Evolutionary conservation across 2,888 invertebrate genomes (phyloP).

Genomic region (Himalopsyche anomala): DNA sequence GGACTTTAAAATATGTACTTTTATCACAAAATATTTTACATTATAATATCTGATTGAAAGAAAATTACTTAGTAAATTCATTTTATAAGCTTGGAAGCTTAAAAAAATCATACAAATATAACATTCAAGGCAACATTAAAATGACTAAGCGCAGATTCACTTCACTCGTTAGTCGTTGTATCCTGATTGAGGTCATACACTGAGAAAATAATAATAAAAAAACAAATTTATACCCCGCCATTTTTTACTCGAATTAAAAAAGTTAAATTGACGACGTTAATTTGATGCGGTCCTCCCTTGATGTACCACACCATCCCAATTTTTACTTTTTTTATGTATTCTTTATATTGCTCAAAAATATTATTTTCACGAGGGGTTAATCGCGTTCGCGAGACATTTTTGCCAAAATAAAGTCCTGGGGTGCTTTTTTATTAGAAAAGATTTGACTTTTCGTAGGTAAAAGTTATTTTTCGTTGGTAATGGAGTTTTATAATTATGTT

Average conservation of each 20-base stretch:
- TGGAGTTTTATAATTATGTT: constrained; percentile 7
- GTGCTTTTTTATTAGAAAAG: not conserved
- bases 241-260: not conserved
- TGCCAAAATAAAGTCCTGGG: not conserved
- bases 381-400: not conserved
- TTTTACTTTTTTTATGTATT: not conserved
- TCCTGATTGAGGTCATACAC: not conserved
- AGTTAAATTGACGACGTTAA: constrained; percentile 37
- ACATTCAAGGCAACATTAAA: not conserved
- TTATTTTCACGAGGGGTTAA: constrained; percentile 37
- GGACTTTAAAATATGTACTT: no score
- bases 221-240: not conserved
- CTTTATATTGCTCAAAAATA: not conserved
- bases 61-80: no score
- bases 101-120: no score
- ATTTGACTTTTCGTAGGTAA: not conserved
- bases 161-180: not conserved
- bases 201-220: not conserved
- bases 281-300: constrained; percentile 29
- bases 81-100: no score
- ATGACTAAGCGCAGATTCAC: not conserved
- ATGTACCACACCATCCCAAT: not conserved
- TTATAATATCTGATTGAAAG: no score
- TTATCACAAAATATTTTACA: no score
- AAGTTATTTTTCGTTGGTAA: not conserved